These are phyloP conservation scores for Upupa epops DNA, from an alignment of 2,113 vertebrate genomes.

Conservation along the genomic window DNA sequence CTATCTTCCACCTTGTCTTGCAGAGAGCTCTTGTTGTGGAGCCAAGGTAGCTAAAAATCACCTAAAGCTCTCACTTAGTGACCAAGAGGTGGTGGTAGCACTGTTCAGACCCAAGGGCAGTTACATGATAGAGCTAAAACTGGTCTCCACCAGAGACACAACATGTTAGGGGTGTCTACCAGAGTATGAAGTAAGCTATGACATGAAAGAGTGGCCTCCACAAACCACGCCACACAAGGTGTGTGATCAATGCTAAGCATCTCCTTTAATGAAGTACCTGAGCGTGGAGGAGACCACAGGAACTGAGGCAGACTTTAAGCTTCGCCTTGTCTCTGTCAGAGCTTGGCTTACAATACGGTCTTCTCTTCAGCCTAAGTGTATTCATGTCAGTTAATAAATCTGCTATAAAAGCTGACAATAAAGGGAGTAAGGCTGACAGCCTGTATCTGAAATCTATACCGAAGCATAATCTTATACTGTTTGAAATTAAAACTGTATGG, in stretches of 20 bases:
- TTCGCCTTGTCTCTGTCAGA: slow-evolving; percentile 30
- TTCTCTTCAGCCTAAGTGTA: slow-evolving; percentile 12
- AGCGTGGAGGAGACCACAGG: neutral
- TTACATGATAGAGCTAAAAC: neutral
- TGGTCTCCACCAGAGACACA: neutral
- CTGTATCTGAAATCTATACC: slow-evolving; percentile 48
- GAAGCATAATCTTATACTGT: neutral
- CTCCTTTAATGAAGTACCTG: slow-evolving; percentile 40
- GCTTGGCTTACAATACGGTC: slow-evolving; percentile 22
- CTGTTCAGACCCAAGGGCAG: neutral
- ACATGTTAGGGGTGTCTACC: neutral
- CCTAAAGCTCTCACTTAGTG: neutral
- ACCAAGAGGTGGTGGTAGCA: neutral
- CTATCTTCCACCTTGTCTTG: neutral
- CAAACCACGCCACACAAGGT: slow-evolving; percentile 2
- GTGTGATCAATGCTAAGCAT: slow-evolving; percentile 31
- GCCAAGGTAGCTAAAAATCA: neutral
- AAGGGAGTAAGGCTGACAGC: neutral
- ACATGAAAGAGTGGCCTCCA: slow-evolving; percentile 6
- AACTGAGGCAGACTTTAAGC: slow-evolving; percentile 11
- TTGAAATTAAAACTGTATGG: slow-evolving; percentile 31
- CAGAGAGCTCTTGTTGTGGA: neutral
- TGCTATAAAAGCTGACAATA: slow-evolving; percentile 1
- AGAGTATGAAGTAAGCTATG: neutral
- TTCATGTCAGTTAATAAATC: slow-evolving; percentile 56